These are phyloP conservation scores for Solenodon paradoxus DNA, from an alignment of 2,113 vertebrate genomes.

Conservation along the genomic window DNA sequence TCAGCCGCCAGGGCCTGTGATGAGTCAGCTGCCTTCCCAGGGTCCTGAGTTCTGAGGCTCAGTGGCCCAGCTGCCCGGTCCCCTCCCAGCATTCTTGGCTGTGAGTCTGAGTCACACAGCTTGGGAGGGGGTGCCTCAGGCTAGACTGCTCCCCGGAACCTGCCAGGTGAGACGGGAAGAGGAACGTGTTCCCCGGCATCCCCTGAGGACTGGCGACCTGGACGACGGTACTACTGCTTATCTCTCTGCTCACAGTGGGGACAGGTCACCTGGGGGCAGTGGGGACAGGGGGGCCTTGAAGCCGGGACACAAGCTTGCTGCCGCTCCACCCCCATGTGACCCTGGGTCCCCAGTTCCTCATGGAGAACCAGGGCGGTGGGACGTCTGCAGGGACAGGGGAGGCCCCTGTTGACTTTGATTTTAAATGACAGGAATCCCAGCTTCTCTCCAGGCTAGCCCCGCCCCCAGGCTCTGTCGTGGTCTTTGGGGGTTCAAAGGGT, in stretches of 20 bases:
- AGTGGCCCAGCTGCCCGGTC: background rate
- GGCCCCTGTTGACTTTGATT: background rate
- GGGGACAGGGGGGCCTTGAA: background rate
- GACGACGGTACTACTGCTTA: no score
- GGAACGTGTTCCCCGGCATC: no score
- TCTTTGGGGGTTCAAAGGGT: background rate
- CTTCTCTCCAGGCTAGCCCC: background rate
- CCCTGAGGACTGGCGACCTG: no score
- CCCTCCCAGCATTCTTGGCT: no score
- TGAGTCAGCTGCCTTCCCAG: background rate
- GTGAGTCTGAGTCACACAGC: no score
- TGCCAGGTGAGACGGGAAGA: background rate
- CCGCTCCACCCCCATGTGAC: background rate
- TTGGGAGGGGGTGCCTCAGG: no score
- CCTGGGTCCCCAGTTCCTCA: background rate
- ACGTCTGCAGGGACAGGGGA: background rate
- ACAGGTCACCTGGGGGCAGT: no score
- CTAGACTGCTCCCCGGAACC: no score
- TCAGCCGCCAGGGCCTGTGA: background rate
- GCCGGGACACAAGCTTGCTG: background rate
- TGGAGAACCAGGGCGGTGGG: background rate
- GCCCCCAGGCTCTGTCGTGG: background rate
- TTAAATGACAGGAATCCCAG: background rate
- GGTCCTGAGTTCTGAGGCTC: background rate
- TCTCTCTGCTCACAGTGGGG: no score